Conservation (phyloP, 2,113 vertebrate genomes). For the Cochlearius cochlearius region DNA sequence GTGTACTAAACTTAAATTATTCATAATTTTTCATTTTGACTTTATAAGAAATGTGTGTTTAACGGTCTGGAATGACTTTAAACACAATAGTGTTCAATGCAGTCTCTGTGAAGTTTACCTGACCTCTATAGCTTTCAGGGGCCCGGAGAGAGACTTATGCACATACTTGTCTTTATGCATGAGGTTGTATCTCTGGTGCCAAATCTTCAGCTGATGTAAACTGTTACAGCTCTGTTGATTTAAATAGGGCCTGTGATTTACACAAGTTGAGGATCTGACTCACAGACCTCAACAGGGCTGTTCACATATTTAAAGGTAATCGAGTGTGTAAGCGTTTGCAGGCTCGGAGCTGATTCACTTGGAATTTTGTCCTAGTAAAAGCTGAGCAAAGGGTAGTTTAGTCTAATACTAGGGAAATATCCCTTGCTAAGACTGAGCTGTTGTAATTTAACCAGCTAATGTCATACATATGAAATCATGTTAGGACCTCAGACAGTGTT, state of each 20-base stretch:
- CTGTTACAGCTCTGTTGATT: constrained; percentile 11
- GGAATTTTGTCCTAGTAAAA: neutral
- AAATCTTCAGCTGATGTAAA: constrained; percentile 15
- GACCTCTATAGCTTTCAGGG: neutral
- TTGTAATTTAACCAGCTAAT: neutral
- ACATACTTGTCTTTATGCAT: neutral
- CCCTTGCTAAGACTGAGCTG: neutral
- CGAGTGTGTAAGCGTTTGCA: neutral
- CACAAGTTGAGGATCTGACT: neutral
- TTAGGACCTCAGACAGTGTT: neutral
- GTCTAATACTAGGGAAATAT: neutral
- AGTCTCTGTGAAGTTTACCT: neutral
- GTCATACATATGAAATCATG: neutral
- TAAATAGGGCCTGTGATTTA: constrained; percentile 1
- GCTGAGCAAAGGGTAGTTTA: neutral
- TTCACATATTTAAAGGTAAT: neutral
- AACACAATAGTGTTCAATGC: neutral
- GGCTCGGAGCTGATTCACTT: neutral
- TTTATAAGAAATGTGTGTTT: constrained; percentile 30
- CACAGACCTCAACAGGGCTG: neutral
- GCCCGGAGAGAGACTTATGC: neutral
- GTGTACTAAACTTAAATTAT: constrained; percentile 57
- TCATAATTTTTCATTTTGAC: constrained; percentile 36
- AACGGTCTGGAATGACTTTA: neutral
- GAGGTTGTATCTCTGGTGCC: neutral